Evolutionary conservation across 2,113 vertebrate species (phyloP), one percentile per base, ranked within the genome.

Genomic region (Camelus dromedarius): DNA sequence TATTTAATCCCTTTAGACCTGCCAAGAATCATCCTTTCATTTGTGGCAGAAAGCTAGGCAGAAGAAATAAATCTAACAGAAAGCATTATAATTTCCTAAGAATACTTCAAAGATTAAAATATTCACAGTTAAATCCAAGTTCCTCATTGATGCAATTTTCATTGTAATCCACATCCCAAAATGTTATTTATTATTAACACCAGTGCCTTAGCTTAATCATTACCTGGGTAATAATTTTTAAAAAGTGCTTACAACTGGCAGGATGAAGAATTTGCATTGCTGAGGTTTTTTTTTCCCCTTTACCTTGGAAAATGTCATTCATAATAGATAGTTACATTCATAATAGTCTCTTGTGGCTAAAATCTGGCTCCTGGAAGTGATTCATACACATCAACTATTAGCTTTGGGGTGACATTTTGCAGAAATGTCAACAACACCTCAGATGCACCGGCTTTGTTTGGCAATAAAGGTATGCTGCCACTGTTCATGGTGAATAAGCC

Each of bases 351-450:
- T 62, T 79, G 52, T 70, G 54, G 96, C 98, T 93, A 95, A 66
- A 77, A 38, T 52, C 52, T 95, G 26, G 26, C 87, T 97, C 91
- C 96, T 95, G 67, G 92, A 96, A 97, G 95, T 92, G 4, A 96
- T n/a, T 97, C 46, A 89, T 90, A 76, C 20, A 95, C 67, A 30
- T 91, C 84, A 95, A 83, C 46, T 89, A 60, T 93, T 96, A 95
- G 91, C 70, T 97, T 89, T 89, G 64, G 56, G 56, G 48, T 80
- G 77, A 96, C 38, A 95, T 62, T 87, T 82, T 80, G 24, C 30
- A 96, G 38, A 96, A 96, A 97, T 24, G 67, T 89, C 94, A 89
- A 10, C 11, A n/a, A 4, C 0, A 3, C 81, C 72, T 77, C 80
- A 69, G 73, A 86, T 82, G 46, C n/a, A 96, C 58, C 76, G 79